Evolutionary conservation across 2,797 vertebrate genomes (phyloP), one percentile per base, ranked within the genome.

Genomic region (Ciconia nigra): DNA sequence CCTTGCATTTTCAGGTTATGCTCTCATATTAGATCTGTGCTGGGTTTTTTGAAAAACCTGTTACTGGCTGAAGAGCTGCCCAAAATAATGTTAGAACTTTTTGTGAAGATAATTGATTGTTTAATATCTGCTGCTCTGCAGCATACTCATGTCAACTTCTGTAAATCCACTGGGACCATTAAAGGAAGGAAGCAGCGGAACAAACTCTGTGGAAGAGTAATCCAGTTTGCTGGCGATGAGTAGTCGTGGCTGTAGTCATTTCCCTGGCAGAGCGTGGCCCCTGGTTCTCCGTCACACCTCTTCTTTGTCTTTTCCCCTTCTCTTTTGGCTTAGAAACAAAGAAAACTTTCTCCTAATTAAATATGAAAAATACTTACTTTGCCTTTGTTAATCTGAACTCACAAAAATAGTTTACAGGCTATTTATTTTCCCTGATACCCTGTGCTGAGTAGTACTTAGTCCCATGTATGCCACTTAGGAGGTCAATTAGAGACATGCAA

Each of bases 1-100:
- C 37, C 65, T 93, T 93, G 49, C 13, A 10, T 67, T 83, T 94
- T 90, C 55, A 94, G 69, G 71, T 77, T 44, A 63, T 59, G 31
- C 7, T 92, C 31, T 84, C 9, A 0, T 74, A 51, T 63, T 85
- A 63, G 11, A 24, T 39, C 62, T 62, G 46, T 22, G 8, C 66
- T 47, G 42, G 16, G 28, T 18, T 62, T 65, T 35, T 58, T 16
- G 20, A 73, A 63, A 92, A 86, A 41, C 14, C 15, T 79, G 8
- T 84, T 80, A 35, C 8, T 55, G 42, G 7, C 37, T n/a, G 47
- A 58, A 89, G 52, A 77, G 41, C 85, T 93, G 41, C 52, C 22
- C 69, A 76, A 83, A 83, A 57, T 55, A 63, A 65, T 0, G 5
- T 33, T 67, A 59, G 62, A 65, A 61, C 12, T 57, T 66, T 67